Percentiles rank a stretch among this genome's conserved stretches.
Evolutionary conservation across 1,140 invertebrate species (phyloP).

Genomic region (Aphelinus atriplicis): DNA sequence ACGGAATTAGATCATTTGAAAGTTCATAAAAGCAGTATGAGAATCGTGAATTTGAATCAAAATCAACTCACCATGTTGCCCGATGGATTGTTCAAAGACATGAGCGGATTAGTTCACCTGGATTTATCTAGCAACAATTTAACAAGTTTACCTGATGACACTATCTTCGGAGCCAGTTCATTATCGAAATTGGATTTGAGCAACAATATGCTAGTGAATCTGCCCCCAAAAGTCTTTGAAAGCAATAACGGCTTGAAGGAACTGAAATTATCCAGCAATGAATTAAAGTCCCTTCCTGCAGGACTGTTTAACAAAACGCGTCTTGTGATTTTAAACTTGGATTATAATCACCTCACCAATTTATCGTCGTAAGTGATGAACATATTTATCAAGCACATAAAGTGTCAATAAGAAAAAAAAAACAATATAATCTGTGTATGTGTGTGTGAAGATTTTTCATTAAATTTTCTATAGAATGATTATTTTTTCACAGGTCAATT

Average conservation of each 20-base stretch:
- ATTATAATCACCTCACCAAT: conserved; percentile 7
- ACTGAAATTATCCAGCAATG: conserved; percentile 19
- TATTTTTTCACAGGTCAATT: neutral
- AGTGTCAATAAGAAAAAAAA: too few species aligned
- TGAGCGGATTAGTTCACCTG: conserved; percentile 66
- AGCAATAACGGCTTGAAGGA: conserved; percentile 8
- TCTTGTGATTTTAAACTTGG: conserved; percentile 23
- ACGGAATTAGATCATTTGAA: too few species aligned
- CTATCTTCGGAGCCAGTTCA: conserved; percentile 18
- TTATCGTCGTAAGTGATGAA: neutral
- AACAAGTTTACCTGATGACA: conserved; percentile 35
- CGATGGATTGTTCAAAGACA: conserved; percentile 66
- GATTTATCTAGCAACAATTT: conserved; percentile 66
- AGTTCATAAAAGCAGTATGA: too few species aligned
- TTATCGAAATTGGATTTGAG: conserved; percentile 30
- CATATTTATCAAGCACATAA: too few species aligned
- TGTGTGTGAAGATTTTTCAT: neutral
- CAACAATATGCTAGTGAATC: conserved; percentile 23
- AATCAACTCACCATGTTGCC: conserved; percentile 68
- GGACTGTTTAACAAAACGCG: conserved; percentile 38
- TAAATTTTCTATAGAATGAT: neutral
- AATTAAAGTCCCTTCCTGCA: conserved; percentile 19
- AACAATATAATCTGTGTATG: too few species aligned
- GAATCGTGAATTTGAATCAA: conserved; percentile 56
- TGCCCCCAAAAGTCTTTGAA: conserved; percentile 28